Evolutionary conservation across 2,888 invertebrate species (phyloP), one percentile per base, ranked within the genome.

Genomic region (Cylloceria caligata): DNA sequence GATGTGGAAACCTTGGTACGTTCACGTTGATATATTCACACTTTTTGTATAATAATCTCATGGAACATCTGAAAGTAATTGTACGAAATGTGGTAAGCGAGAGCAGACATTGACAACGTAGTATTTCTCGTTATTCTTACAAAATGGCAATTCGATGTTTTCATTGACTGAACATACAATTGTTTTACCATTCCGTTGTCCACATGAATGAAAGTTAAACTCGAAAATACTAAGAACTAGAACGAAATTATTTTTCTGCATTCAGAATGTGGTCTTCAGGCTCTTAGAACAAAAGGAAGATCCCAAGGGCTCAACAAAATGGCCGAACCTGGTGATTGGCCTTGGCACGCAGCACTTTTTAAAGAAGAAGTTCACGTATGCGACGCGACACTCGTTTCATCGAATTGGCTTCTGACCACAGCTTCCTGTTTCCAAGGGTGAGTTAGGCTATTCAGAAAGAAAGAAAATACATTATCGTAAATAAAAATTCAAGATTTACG

Each of bases 271-370:
- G 97, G 97, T 0, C 91, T 96, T 62, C 94, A 96, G 72, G 95
- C 96, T 19, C 60, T 92, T 5, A 89, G 88, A 11, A 94, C 93
- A 0, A 93, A 94, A 64, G 93, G 93, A 3, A 90, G 91, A 2
- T 93, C 93, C 74, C 93, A 93, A 74, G 94, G 94, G 0, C 93
- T 97, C 81, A 94, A 95, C 45, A 96, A 97, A 88, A 96, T 96
- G 93, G 95, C 97, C 0, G 94, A 94, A 3, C 96, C 96, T 0
- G 97, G 97, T 1, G 97, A 97, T 91, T 97, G 98, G 98, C 98
- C 98, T n/a, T 98, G 98, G 98, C 96, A 97, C 90, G 97, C 96
- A 19, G 96, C 97, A 1, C 93, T 98, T 2, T 95, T 97, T 88
- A 96, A 97, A 87, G 96, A 97, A 89, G 96, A 97, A 85, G 95